Base-by-base conservation (phyloP, 2,888 invertebrate species). In the Ditylenchus weischeri region DNA sequence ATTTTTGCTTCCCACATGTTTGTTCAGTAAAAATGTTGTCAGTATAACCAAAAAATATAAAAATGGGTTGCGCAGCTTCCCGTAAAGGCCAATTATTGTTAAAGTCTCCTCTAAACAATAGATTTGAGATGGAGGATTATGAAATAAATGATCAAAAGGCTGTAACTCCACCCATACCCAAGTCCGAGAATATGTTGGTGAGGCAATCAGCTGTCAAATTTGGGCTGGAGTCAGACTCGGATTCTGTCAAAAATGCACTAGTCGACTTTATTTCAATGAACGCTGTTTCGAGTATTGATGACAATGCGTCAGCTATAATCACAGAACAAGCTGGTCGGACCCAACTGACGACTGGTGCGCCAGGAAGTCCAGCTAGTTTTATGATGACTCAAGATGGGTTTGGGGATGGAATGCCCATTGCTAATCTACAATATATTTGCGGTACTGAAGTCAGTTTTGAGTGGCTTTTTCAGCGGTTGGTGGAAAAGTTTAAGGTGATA, bases 401-500 rank as follows among this genome's bases (percentile, higher is more conserved):
- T 54, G 54, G 21, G 11, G 54, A 15, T 23, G 54, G 15, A 54
- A 10, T 18, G 10, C 59, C 59, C 10, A 10, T 15, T 43, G 36
- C 35, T 23, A 36, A 59, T 35, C 59, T 38, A 10, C 67, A 67
- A 49, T 67, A 59, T 35, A 67, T 79, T 43, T 78, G 75, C 62
- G 74, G 73, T 8, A 79, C 78, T 0, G 76, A 77, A 50, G 75
- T 79, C n/a, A 75, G 76, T 7, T 72, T 79, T 10, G 77, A 79
- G 62, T 79, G 79, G 79, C 69, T 79, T 0, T 69, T 78, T 13
- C 76, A 79, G 67, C 50, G 76, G 54, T 67, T 79, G 29, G 71
- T 70, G 13, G 78, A 79, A 60, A 77, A 76, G 62, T 74, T 43
- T 8, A 43, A 43, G 43, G 43, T 43, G 43, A 8, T 15, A 43